Evolutionary conservation across 1,140 invertebrate genomes (phyloP).

Genomic region (Formica selysi): DNA sequence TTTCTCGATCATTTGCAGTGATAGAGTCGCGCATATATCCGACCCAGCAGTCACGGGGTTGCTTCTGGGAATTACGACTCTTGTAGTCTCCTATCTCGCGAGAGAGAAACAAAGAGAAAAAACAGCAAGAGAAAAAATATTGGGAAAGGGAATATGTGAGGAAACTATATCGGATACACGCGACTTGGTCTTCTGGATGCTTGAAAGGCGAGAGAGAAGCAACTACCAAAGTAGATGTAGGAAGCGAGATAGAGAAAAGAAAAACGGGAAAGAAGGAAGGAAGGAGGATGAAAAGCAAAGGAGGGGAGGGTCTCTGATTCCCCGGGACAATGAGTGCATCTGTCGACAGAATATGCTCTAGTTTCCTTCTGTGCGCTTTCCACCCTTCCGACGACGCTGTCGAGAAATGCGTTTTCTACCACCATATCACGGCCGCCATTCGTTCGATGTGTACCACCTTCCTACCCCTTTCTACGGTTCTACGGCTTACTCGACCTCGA

Average conservation of each 20-base stretch:
- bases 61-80: slow-evolving; percentile 47
- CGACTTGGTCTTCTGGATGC: not conserved
- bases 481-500: not conserved
- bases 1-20: slow-evolving; percentile 45
- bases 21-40: slow-evolving; percentile 54
- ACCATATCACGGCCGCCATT: not conserved
- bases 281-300: not conserved
- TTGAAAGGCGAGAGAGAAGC: slow-evolving; percentile 11
- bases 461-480: not conserved
- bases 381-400: not conserved
- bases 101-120: not conserved
- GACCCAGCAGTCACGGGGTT: not conserved
- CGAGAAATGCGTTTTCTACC: slow-evolving; percentile 28
- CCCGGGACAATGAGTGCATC: slow-evolving; percentile 65
- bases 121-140: slow-evolving; percentile 3
- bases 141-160: not conserved
- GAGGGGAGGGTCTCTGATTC: slow-evolving; percentile 35
- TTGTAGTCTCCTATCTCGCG: not conserved
- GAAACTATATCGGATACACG: slow-evolving; percentile 12
- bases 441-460: not conserved
- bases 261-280: not conserved
- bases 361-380: slow-evolving; percentile 38
- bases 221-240: not conserved
- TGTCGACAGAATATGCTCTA: slow-evolving; percentile 61
- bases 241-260: not conserved